Base-by-base conservation (phyloP, 2,797 vertebrate genomes). In the Okamejei kenojei region DNA sequence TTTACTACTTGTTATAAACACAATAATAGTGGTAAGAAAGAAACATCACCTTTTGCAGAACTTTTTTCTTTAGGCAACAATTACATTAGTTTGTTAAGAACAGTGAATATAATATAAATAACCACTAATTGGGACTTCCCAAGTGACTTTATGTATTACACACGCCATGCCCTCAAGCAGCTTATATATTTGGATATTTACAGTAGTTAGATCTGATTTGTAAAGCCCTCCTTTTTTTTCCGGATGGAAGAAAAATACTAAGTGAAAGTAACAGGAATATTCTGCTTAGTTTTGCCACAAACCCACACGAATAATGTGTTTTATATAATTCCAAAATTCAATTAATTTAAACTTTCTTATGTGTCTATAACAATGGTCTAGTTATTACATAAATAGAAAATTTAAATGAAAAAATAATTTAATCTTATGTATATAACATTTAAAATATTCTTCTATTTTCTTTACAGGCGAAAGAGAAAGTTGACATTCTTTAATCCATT, bases 401-500 rank as follows among this genome's bases (percentile, higher is more conserved):
- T 93, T 32, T n/a, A n/a, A n/a, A 65, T 29, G 32, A 2, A 15
- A 88, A 3, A 35, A 35, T n/a, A n/a, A n/a, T n/a, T 68, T 88
- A 63, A 63, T 32, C 58, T 68, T 32, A n/a, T 65, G 13, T 86
- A n/a, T 63, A 6, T 58, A 38, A 90, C n/a, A 71, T 63, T 2
- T 45, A 63, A 73, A 81, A 63, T n/a, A 63, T n/a, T 23, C 11
- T 88, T 88, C 26, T 93, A 35, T 78, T 76, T 71, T 74, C 94
- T 94, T 96, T 96, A 63, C 96, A 99, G 99, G 95, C 96, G 54
- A 96, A 96, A 93, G 98, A 99, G 95, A 99, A 98, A 94, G 97
- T 97, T 94, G 99, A 99, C 1, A 95, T 98, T 92, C 97, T n/a
- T 99, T 94, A 99, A 99, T 95, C 99, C 98, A 11, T 96, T 99